Conservation (phyloP, 2,797 vertebrate species). For the Hephaestus fuliginosus region DNA sequence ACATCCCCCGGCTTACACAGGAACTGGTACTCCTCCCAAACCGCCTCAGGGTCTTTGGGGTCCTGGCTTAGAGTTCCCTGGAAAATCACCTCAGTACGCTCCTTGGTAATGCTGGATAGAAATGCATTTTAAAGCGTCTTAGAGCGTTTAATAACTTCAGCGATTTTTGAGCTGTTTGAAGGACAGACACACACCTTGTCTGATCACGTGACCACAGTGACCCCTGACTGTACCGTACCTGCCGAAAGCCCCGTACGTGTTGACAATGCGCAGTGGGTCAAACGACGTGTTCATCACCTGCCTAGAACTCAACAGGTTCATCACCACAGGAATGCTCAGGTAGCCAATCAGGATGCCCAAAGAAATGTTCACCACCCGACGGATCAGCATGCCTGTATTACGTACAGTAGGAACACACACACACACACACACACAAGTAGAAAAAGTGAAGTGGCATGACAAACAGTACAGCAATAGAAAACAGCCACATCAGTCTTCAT, state of each 20-base stretch:
- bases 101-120: slow-evolving; percentile 90
- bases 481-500: neutral
- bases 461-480: neutral
- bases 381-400: slow-evolving; percentile 85
- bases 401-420: neutral
- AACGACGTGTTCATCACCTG: slow-evolving; percentile 98
- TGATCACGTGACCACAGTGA: neutral
- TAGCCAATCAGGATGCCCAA: slow-evolving; percentile 89
- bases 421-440: neutral
- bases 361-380: slow-evolving; percentile 85
- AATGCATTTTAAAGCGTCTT: neutral
- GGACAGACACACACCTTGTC: neutral
- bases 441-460: neutral
- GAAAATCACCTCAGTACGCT: slow-evolving; percentile 93
- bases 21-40: slow-evolving; percentile 97
- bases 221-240: slow-evolving; percentile 87
- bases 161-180: neutral
- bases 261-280: slow-evolving; percentile 93
- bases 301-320: slow-evolving; percentile 91
- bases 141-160: neutral
- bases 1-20: slow-evolving; percentile 93
- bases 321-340: slow-evolving; percentile 92
- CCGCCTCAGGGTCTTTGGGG: slow-evolving; percentile 83
- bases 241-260: slow-evolving; percentile 97
- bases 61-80: slow-evolving; percentile 92